Percentiles rank a stretch among this genome's conserved stretches.
These are phyloP conservation scores for Leucoma salicis DNA, from an alignment of 2,888 invertebrate species.

Conservation along the genomic window DNA sequence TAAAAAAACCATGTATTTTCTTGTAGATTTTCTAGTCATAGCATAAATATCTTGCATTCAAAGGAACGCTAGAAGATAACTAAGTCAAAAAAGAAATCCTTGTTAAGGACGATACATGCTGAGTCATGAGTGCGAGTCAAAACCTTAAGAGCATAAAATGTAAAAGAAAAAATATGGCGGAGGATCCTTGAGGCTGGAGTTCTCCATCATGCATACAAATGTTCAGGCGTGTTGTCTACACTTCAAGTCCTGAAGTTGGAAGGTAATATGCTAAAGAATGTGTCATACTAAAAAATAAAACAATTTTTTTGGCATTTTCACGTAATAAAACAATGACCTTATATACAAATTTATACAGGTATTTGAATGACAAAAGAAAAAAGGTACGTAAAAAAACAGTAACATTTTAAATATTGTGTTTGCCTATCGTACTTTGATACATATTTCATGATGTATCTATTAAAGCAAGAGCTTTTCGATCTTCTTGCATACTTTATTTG, in stretches of 20 bases:
- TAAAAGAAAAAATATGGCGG: slow-evolving; percentile 42
- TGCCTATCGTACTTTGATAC: neutral
- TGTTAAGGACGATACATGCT: slow-evolving; percentile 49
- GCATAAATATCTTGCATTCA: too few species aligned
- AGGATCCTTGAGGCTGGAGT: slow-evolving; percentile 45
- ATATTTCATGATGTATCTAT: neutral
- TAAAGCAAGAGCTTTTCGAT: neutral
- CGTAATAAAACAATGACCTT: slow-evolving; percentile 3
- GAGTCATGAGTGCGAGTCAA: slow-evolving; percentile 46
- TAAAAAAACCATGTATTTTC: too few species aligned
- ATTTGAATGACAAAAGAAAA: slow-evolving; percentile 8
- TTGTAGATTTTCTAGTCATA: too few species aligned
- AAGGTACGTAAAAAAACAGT: neutral
- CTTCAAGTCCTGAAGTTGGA: slow-evolving; percentile 29
- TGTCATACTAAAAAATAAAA: slow-evolving; percentile 17
- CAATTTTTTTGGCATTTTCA: slow-evolving; percentile 8
- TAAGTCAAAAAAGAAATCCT: slow-evolving; percentile 44
- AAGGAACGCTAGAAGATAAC: slow-evolving; percentile 34
- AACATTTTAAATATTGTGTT: neutral
- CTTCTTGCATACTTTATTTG: too few species aligned
- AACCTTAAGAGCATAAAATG: slow-evolving; percentile 51
- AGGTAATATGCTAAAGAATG: slow-evolving; percentile 30
- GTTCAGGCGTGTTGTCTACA: slow-evolving; percentile 41
- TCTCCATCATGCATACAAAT: slow-evolving; percentile 44
- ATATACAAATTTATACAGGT: neutral